Evolutionary conservation across 2,888 invertebrate species (phyloP), one percentile per base, ranked within the genome.

Genomic region (Apodemia zela): DNA sequence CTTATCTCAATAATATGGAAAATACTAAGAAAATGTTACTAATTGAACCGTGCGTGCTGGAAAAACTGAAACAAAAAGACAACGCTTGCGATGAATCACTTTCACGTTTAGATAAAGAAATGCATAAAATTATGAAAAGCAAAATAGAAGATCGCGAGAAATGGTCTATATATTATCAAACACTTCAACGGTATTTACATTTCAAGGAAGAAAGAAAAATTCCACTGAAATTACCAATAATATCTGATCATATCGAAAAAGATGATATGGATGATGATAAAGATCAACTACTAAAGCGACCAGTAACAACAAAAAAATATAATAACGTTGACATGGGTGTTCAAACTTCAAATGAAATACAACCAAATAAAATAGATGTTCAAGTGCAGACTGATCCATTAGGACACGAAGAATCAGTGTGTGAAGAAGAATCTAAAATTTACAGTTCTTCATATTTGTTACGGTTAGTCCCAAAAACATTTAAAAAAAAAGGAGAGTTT

Each of bases 111-210:
- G 47, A 47, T n/a, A 47, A 47, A 47, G 47, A 47, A 47, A 47
- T 47, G 47, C 47, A 47, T n/a, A 47, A 47, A 47, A 47, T 47
- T 47, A 47, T 47, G 47, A 47, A 3, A 17, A 47, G 47, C 17
- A 47, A 47, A 47, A 47, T 17, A n/a, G 47, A 47, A 25, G 63
- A 66, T 62, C 59, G 63, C 15, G 66, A 63, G 51, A 62, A 66
- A 33, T 66, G 66, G 63, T 21, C 59, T 15, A 35, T 54, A 25
- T 66, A 63, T 62, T 59, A 59, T 13, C 63, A 59, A 64, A 61
- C 60, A 42, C 47, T 61, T 33, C 65, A 64, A 58, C 62, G 62
- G 58, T 65, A 47, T 63, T 65, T 17, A 57, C 64, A 47, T 18
- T 49, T 49, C 17, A 49, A 49, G 0, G 49, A 49, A 18, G 49